Base-by-base conservation (phyloP, 1,140 invertebrate species). In the Trachymyrmex septentrionalis region DNA sequence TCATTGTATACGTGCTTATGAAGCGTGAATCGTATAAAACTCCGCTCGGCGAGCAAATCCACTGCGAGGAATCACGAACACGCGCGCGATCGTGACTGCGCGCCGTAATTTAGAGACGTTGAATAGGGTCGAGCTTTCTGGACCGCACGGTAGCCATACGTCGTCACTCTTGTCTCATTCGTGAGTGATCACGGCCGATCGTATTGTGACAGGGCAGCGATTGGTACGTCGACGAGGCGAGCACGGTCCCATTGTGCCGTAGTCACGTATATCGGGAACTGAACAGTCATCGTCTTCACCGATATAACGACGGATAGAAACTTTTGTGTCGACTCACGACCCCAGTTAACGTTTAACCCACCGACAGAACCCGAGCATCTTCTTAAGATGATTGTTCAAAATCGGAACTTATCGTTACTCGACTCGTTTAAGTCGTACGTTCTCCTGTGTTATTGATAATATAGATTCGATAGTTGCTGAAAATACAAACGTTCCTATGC, bases 121-220 rank as follows among this genome's bases (percentile, higher is more conserved):
- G 89, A 90, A 90, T 90, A 87, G 88, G 55, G 78, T 64, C 67
- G 89, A 81, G 86, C 80, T 81, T 87, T 82, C 76, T 81, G 86
- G 50, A 50, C 67, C 73, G 86, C 75, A 87, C 89, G 67, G 89
- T 90, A 90, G 89, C 88, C 80, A 48, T 71, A 72, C 89, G 89
- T 90, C 88, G 88, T 90, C 88, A 85, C 85, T 89, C 89, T 87
- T 73, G 72, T 72, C 78, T 90, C 80, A 64, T 87, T 85, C 89
- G 88, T 90, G 90, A 91, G 90, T 90, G 90, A 91, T 91, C 90
- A 91, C 78, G 90, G 87, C 85, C 87, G 90, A 91, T 91, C 90
- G 90, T 91, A 91, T 91, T 91, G 90, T 91, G 90, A 91, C 90
- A 91, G 84, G 81, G 24, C 77, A 90, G 69, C 87, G 89, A 91